A percentile compares a stretch with the other conserved stretches of the same genome.
These are phyloP conservation scores for Stegana nigrithorax DNA, from an alignment of 2,888 invertebrate species.

Conservation along the genomic window DNA sequence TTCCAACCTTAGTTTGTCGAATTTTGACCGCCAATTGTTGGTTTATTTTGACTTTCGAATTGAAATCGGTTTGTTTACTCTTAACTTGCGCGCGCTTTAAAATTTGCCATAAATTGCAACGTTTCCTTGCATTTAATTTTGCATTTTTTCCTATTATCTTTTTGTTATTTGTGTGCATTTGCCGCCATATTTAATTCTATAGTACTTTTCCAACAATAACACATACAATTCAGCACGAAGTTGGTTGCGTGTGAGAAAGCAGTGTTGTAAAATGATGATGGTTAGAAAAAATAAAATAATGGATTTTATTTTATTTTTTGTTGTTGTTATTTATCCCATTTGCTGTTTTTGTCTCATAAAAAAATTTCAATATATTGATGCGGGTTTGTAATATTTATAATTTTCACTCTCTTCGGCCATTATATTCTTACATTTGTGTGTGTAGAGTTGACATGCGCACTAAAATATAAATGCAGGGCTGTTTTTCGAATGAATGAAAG, in stretches of 20 bases:
- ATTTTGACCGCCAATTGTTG: too few relatives aligned
- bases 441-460: slow-evolving; percentile 51
- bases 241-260: slow-evolving; percentile 40
- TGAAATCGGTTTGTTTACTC: not conserved
- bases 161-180: slow-evolving; percentile 39
- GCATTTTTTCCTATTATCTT: slow-evolving; percentile 26
- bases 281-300: too few relatives aligned
- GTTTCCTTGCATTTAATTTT: not conserved
- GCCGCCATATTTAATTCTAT: slow-evolving; percentile 59
- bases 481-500: not conserved
- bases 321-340: too few relatives aligned
- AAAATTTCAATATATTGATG: too few relatives aligned
- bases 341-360: not conserved
- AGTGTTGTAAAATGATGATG: not conserved
- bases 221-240: slow-evolving; percentile 37
- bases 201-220: slow-evolving; percentile 35
- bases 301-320: too few relatives aligned
- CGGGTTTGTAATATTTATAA: too few relatives aligned
- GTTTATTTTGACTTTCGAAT: not conserved
- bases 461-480: not conserved
- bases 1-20: too few relatives aligned
- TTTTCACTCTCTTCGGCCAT: too few relatives aligned
- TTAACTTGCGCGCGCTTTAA: too few relatives aligned
- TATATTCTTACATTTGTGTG: not conserved
- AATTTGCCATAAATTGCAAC: too few relatives aligned